Base-by-base conservation (phyloP, 1,140 invertebrate genomes). In the Augochlora pura region DNA sequence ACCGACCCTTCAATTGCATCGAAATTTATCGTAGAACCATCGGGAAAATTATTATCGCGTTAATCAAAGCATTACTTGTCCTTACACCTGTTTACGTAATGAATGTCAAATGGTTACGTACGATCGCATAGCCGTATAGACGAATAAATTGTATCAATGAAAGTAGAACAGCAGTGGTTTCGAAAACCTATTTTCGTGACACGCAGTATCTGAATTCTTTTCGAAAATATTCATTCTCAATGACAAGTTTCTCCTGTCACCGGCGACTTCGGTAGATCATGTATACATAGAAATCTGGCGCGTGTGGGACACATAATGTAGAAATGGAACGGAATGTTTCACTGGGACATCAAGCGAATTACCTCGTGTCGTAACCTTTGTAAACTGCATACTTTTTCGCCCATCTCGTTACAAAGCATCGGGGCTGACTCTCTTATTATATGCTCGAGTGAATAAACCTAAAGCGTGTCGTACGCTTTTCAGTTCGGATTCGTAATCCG, bases 61-160 rank as follows among this genome's bases (percentile, higher is more conserved):
- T 49, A 52, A 25, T 12, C 49, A 18, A 60, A 39, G n/a, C 54
- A 27, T 18, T 27, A 25, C 32, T 16, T 59, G 83, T 62, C 80
- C 83, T 79, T 72, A 73, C 52, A 81, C 73, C 83, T 75, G 72
- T 77, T 88, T 89, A 89, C 81, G 81, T 89, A 90, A 90, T 78
- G 70, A 89, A 88, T 90, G 88, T 89, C 88, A 87, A 82, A 60
- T 27, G 32, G 49, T 59, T 52, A 23, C 54, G 18, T 25, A 7
- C 21, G 54, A 32, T 42, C 54, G 71, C 23, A 32, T 4, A 8
- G 21, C 1, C 4, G 54, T 52, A 27, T 52, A 18, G 16, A 52
- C 49, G 16, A 12, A 46, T 14, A 46, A 46, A 46, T 46, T 46
- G 10, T 46, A 46, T 54, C 18, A 16, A 27, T 32, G 46, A 46